phyloP scores from a whole-genome alignment of 2,797 vertebrate genomes.

The Eremophila alpestris region DNA sequence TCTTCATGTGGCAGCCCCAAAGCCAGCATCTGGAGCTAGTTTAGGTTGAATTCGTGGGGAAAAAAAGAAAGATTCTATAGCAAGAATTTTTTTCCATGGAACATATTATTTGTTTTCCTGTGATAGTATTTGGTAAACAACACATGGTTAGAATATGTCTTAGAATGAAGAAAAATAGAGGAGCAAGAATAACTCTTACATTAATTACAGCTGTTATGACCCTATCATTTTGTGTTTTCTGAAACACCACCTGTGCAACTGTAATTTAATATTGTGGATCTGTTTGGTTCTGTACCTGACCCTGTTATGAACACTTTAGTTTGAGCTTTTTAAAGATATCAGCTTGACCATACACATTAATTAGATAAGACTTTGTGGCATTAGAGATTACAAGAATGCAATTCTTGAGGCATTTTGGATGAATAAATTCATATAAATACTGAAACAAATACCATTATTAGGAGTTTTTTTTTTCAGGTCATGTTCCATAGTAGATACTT shows the following conservation, averaged over 20 bases:
- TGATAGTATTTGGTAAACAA: accelerated
- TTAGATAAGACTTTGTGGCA: not conserved
- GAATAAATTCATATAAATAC: not conserved
- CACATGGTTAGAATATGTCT: not conserved
- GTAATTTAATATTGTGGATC: not conserved
- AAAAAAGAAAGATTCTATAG: not conserved
- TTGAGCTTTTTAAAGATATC: not conserved
- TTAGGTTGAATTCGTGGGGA: not conserved
- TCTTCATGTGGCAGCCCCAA: not conserved
- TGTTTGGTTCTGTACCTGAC: not conserved
- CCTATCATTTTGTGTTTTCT: not conserved
- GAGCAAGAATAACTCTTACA: not conserved
- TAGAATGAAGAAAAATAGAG: not conserved
- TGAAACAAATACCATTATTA: not conserved
- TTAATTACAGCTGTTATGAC: not conserved
- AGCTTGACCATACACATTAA: not conserved
- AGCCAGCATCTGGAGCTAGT: not conserved
- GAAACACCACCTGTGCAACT: not conserved
- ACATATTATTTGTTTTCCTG: not conserved
- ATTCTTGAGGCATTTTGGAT: not conserved
- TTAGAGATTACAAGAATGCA: not conserved
- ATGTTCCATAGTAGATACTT: not conserved
- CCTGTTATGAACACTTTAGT: not conserved
- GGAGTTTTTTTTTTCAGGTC: not conserved
- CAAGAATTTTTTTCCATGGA: not conserved